Conservation (phyloP, 2,113 vertebrate species). For the Scomber japonicus region DNA sequence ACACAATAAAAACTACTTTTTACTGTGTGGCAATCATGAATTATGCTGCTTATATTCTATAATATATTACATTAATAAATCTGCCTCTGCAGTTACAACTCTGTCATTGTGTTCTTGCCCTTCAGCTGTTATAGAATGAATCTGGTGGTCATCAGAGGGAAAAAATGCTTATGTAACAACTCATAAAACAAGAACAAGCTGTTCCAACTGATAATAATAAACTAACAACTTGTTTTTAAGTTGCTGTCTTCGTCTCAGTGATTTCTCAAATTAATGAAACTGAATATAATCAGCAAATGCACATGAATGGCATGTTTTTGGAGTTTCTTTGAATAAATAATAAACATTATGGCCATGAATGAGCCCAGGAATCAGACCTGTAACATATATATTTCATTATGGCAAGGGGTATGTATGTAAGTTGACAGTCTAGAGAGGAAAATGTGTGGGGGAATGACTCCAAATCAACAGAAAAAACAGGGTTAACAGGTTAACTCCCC, state of each 20-base stretch:
- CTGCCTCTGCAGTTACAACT: not conserved
- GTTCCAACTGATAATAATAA: too few relatives aligned
- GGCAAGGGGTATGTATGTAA: too few relatives aligned
- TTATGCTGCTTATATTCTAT: slow-evolving; percentile 21
- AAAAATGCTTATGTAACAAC: slow-evolving; percentile 11
- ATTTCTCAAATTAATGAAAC: not conserved
- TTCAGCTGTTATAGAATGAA: not conserved
- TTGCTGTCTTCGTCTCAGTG: not conserved
- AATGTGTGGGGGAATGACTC: too few relatives aligned
- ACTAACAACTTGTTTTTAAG: not conserved
- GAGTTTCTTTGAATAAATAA: too few relatives aligned
- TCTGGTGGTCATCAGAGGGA: not conserved
- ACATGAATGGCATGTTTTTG: not conserved
- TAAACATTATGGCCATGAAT: too few relatives aligned
- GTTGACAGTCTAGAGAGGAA: too few relatives aligned
- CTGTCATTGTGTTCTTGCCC: not conserved
- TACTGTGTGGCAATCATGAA: not conserved
- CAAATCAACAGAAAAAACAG: too few relatives aligned
- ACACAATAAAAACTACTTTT: not conserved
- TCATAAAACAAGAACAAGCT: not conserved
- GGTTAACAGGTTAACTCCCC: not conserved
- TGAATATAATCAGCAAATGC: not conserved
- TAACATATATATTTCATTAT: too few relatives aligned
- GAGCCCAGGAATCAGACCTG: too few relatives aligned
- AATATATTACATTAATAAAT: slow-evolving; percentile 33